Conservation (phyloP, 2,113 vertebrate species). For the Prietella phreatophila region DNA sequence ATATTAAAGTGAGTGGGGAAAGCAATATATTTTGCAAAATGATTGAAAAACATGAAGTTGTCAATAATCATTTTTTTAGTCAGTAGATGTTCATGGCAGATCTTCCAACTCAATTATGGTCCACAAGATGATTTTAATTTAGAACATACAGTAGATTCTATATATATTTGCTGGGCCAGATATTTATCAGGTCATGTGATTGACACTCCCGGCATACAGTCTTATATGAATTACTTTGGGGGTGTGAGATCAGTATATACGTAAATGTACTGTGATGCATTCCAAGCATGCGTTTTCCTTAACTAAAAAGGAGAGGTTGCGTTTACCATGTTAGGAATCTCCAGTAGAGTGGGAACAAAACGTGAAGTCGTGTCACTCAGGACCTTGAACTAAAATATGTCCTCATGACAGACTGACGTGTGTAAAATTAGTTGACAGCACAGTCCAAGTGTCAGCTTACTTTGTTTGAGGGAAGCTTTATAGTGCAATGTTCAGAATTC, state of each 20-base stretch:
- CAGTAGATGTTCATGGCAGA: not conserved
- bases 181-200: not conserved
- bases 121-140: not conserved
- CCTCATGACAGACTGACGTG: not conserved
- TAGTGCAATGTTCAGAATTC: not conserved
- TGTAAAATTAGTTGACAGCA: constrained; percentile 36
- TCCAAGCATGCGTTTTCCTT: not conserved
- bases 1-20: not conserved
- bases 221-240: not conserved
- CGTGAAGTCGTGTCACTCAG: constrained; percentile 7
- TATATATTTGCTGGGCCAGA: not conserved
- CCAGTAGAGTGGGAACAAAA: constrained; percentile 1
- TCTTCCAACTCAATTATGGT: not conserved
- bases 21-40: not conserved
- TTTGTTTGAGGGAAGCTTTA: not conserved
- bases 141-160: not conserved
- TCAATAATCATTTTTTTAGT: too few relatives aligned
- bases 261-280: not conserved
- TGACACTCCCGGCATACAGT: not conserved
- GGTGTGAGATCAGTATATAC: not conserved
- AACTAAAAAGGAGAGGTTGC: not conserved
- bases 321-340: constrained; percentile 31
- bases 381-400: constrained; percentile 1
- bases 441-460: constrained; percentile 17
- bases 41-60: not conserved